Evolutionary conservation across 2,888 invertebrate species (phyloP).

Genomic region (Beris morrisii): DNA sequence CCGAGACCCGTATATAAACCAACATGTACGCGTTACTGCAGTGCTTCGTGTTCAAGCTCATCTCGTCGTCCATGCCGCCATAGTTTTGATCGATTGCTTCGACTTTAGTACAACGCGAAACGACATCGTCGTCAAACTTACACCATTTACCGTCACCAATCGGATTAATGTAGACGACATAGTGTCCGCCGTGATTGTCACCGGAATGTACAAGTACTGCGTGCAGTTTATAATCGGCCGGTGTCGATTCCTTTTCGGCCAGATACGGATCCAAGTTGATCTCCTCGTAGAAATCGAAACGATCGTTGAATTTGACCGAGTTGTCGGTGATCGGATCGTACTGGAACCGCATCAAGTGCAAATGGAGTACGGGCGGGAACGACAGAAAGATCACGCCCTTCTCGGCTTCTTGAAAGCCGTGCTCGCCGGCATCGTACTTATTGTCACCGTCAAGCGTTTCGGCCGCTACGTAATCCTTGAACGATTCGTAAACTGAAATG

Average conservation of each 20-base stretch:
- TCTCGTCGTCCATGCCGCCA: slow-evolving; percentile 93
- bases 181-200: slow-evolving; percentile 99
- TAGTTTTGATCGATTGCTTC: slow-evolving; percentile 98
- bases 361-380: slow-evolving; percentile 95
- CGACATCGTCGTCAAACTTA: slow-evolving; percentile 99
- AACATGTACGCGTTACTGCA: slow-evolving; percentile 99
- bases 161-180: slow-evolving; percentile 98
- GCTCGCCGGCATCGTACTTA: slow-evolving; percentile 97
- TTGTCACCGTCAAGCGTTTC: slow-evolving; percentile 97
- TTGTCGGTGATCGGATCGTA: slow-evolving; percentile 98
- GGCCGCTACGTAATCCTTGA: slow-evolving; percentile 93
- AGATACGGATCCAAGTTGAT: slow-evolving; percentile 87
- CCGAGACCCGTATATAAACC: slow-evolving; percentile 94
- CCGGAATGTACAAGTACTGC: slow-evolving; percentile 99
- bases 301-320: slow-evolving; percentile 93
- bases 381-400: slow-evolving; percentile 95
- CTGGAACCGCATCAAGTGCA: slow-evolving; percentile 98
- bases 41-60: slow-evolving; percentile 87
- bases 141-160: slow-evolving; percentile 87
- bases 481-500: slow-evolving; percentile 75
- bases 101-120: slow-evolving; percentile 90
- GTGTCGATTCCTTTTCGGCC: slow-evolving; percentile 57
- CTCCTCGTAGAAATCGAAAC: slow-evolving; percentile 95
- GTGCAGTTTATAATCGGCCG: slow-evolving; percentile 88
- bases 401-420: slow-evolving; percentile 94